Conservation (phyloP, 2,113 vertebrate species). For the Podarcis raffonei region DNA sequence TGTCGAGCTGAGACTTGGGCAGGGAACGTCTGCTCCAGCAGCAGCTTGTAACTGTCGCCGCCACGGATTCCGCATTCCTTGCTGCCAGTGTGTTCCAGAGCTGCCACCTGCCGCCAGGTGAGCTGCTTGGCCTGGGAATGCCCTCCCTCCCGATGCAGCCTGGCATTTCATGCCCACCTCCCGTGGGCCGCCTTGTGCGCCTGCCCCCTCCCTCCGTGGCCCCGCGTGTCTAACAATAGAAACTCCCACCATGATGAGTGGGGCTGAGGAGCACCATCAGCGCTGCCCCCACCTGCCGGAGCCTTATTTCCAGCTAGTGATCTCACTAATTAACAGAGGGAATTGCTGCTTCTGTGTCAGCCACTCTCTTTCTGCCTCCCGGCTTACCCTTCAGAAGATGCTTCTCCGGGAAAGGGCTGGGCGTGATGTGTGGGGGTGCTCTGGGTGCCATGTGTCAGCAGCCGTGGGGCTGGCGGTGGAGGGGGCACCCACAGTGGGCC, state of each 20-base stretch:
- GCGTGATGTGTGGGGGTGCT: neutral
- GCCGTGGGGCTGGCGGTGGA: neutral
- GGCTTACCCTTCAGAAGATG: too few relatives aligned
- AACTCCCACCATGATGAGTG: neutral
- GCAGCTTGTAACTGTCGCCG: neutral
- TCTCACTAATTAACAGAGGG: neutral
- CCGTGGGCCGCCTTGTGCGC: slow-evolving; percentile 29
- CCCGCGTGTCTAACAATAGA: slow-evolving; percentile 25
- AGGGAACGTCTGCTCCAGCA: too few relatives aligned
- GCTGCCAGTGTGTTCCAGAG: neutral
- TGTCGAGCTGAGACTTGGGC: too few relatives aligned
- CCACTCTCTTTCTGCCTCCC: neutral
- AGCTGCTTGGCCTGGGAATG: neutral
- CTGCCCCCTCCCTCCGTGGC: neutral
- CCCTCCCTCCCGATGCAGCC: neutral
- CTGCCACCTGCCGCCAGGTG: too few relatives aligned
- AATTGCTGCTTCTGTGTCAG: neutral
- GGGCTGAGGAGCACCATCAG: neutral
- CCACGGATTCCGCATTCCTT: neutral
- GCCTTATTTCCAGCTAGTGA: neutral
- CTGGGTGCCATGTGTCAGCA: neutral
- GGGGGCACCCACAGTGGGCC: too few relatives aligned
- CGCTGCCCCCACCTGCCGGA: neutral
- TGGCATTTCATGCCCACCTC: neutral
- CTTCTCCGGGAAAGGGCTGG: neutral